Evolutionary conservation across 1,140 invertebrate genomes (phyloP), one percentile per base, ranked within the genome.

Genomic region (Papilio aristodemus): DNA sequence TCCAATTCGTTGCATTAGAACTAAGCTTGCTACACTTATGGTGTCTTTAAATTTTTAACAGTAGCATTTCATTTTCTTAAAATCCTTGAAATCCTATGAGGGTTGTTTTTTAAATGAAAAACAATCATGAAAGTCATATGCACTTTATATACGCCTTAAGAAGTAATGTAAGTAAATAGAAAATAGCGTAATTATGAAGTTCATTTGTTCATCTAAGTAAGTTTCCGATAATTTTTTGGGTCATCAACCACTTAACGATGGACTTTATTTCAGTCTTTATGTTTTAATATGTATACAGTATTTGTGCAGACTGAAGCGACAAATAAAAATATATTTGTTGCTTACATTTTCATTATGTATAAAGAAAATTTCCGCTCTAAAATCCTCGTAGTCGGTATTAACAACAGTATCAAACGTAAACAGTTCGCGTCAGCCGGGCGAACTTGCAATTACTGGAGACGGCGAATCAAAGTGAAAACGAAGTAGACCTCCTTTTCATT

Each of bases 1-100:
- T 64, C 38, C 60, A 41, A 64, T 43, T 64, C 38, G 60, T 43
- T 22, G 37, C 38, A 38, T 64, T 64, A 41, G 17, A 39, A 64
- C 5, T 41, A 37, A 43, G 13, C 38, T 41, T 19, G 60, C 60
- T n/a, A 43, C n/a, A 36, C 25, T 63, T 54, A 11, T 13, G 22
- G 22, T 22, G 5, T 25, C 7, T 46, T 46, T 10, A 17, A 43
- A 54, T 9, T 10, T 3, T 54, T 22, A 54, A 13, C 19, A 8
- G 6, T 22, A 54, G 43, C 17, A 46, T 19, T 46, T n/a, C n/a
- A 19, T 46, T 38, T 8, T 7, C 7, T 38, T 8, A 9, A 4
- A n/a, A n/a, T 5, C 6, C 2, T n/a, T n/a, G 5, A 46, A 19
- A n/a, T n/a, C n/a, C n/a, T n/a, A n/a, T n/a, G n/a, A n/a, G n/a